Conservation (phyloP, 2,888 invertebrate genomes). For the Drosophila rellima region DNA sequence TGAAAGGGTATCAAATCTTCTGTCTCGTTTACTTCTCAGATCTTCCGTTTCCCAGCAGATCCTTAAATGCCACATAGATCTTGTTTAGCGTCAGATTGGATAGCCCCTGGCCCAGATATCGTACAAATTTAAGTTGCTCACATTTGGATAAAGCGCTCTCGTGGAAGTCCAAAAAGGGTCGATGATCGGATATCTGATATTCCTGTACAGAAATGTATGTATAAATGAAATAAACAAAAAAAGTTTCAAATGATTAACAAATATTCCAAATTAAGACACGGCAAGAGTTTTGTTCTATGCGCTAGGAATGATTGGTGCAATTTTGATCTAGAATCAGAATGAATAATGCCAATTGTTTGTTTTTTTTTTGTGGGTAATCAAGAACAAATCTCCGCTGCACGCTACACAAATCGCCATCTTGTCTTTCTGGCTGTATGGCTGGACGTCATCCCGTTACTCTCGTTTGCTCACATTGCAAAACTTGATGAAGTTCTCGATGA, state of each 20-base stretch:
- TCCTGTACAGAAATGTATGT: conserved; percentile 69
- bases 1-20: neutral
- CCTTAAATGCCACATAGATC: conserved; percentile 85
- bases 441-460: conserved; percentile 33
- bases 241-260: conserved; percentile 14
- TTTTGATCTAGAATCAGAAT: conserved; percentile 51
- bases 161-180: conserved; percentile 86
- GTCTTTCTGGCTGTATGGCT: conserved; percentile 9
- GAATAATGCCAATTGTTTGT: conserved; percentile 52
- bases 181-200: conserved; percentile 86
- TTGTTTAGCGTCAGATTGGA: conserved; percentile 85
- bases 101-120: conserved; percentile 86
- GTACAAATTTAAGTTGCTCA: conserved; percentile 86
- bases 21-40: conserved; percentile 82
- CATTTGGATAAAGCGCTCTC: conserved; percentile 85
- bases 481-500: conserved; percentile 86
- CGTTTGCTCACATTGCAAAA: conserved; percentile 86
- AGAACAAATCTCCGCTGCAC: conserved; percentile 74
- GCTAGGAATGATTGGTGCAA: conserved; percentile 64
- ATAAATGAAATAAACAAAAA: conserved; percentile 11
- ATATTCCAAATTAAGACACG: conserved; percentile 4
- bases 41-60: conserved; percentile 83
- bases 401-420: conserved; percentile 35
- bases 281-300: conserved; percentile 76
- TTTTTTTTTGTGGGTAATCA: conserved; percentile 29